Evolutionary conservation across 2,888 invertebrate genomes (phyloP), one percentile per base, ranked within the genome.

Genomic region (Synergus japonicus): DNA sequence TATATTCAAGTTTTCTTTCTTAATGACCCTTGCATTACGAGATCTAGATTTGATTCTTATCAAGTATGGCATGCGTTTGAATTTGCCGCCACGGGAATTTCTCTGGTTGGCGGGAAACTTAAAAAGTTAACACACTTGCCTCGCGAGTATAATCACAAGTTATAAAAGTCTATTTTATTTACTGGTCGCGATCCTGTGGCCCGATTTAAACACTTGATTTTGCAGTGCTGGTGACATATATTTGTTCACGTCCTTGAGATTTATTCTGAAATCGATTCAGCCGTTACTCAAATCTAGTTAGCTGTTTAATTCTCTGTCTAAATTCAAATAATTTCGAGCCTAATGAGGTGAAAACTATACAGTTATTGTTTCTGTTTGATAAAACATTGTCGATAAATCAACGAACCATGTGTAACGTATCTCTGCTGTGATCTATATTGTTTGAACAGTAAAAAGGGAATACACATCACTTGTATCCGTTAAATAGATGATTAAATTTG

Each of bases 401-500:
- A 15, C 13, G 46, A 49, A 46, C 13, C 29, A 22, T 22, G 12
- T 44, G 46, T 13, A 67, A 22, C 13, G n/a, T n/a, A n/a, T 67
- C 5, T 9, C n/a, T 18, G 5, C n/a, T 18, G 5, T 12, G 67
- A 67, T 67, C 46, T 67, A 67, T n/a, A 78, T 81, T 78, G 73
- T n/a, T n/a, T 76, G 81, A 85, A 44, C 44, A 18, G n/a, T 10
- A 13, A 69, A 8, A 46, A 46, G 46, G 46, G 67, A 67, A 22
- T 44, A 69, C 46, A 69, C 67, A 69, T 29, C 22, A 29, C 46
- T 46, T 69, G 22, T 69, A 22, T 69, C 78, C 79, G 81, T 77
- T 82, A 81, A 86, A 86, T 80, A 79, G 77, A 63, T 80, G 85
- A 86, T 86, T 86, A 85, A 85, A 84, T 86, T 86, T 86, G 78